Conservation (phyloP, 2,888 invertebrate genomes). For the Apamea anceps region DNA sequence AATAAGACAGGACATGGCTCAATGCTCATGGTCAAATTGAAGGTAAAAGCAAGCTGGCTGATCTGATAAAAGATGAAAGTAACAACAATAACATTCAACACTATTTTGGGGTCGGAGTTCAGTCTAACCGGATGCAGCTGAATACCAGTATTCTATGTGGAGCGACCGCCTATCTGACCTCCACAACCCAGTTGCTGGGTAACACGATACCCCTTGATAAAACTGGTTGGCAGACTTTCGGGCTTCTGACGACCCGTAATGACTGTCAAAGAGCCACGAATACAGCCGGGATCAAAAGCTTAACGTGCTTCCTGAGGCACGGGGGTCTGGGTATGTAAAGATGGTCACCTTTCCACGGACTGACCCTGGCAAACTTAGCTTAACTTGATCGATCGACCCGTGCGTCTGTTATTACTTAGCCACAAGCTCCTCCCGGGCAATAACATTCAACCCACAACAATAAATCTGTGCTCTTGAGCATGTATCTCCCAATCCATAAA, state of each 20-base stretch:
- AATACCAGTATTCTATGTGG: no score
- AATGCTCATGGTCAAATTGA: background rate
- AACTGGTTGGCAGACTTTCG: no score
- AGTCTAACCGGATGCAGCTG: no score
- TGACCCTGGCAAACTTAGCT: no score
- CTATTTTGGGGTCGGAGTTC: no score
- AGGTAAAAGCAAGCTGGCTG: background rate
- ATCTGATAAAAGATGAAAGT: background rate
- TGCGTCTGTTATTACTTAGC: background rate
- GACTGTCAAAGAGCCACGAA: background rate
- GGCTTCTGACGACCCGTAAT: background rate
- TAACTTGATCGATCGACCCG: background rate
- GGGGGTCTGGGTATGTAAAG: background rate
- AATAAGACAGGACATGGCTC: no score
- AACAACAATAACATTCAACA: background rate
- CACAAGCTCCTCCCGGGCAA: background rate
- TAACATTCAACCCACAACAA: conserved; percentile 8
- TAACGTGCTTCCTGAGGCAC: no score
- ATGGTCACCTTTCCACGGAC: background rate
- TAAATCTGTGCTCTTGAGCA: conserved; percentile 23
- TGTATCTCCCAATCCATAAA: conserved; percentile 15
- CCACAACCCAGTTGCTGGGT: background rate
- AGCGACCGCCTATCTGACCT: background rate
- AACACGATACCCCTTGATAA: no score
- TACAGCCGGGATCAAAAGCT: no score